A percentile compares a stretch with the other conserved stretches of the same genome.
Evolutionary conservation across 2,797 vertebrate species (phyloP).

Genomic region (Sphenodon punctatus): DNA sequence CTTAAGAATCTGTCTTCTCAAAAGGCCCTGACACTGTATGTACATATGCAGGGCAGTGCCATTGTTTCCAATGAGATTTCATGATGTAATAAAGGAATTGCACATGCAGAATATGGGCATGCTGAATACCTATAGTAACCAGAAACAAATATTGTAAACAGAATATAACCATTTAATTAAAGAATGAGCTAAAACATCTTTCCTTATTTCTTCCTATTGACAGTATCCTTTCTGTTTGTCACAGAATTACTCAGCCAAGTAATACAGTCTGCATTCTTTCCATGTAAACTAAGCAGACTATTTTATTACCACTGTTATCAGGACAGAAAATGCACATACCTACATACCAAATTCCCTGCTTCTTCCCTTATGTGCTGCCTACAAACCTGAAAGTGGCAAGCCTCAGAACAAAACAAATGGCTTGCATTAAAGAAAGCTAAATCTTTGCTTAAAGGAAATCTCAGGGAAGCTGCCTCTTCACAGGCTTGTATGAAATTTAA

Average conservation of each 20-base stretch:
- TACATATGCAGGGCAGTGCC: too few species aligned
- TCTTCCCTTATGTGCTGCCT: background rate
- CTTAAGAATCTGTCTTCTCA: too few species aligned
- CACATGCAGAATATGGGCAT: too few species aligned
- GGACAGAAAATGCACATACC: slow-evolving; percentile 12
- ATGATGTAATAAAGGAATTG: too few species aligned
- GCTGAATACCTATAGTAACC: slow-evolving; percentile 1
- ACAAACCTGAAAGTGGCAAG: background rate
- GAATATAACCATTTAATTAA: too few species aligned
- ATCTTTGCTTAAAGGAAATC: background rate
- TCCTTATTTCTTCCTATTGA: slow-evolving; percentile 16
- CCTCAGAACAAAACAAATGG: background rate
- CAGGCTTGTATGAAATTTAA: background rate
- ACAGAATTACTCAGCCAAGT: slow-evolving; percentile 20
- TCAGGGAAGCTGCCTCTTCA: background rate
- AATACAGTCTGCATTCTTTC: slow-evolving; percentile 20
- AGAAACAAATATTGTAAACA: slow-evolving; percentile 13
- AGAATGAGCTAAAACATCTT: slow-evolving; percentile 10
- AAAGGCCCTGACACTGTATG: too few species aligned
- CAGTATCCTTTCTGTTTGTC: slow-evolving; percentile 40
- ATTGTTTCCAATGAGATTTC: too few species aligned
- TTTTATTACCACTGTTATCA: slow-evolving; percentile 7
- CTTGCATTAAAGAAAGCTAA: background rate
- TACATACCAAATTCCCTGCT: background rate
- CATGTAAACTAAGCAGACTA: slow-evolving; percentile 1